Evolutionary conservation across 2,888 invertebrate genomes (phyloP), one percentile per base, ranked within the genome.

Genomic region (Cosmia pyralina): DNA sequence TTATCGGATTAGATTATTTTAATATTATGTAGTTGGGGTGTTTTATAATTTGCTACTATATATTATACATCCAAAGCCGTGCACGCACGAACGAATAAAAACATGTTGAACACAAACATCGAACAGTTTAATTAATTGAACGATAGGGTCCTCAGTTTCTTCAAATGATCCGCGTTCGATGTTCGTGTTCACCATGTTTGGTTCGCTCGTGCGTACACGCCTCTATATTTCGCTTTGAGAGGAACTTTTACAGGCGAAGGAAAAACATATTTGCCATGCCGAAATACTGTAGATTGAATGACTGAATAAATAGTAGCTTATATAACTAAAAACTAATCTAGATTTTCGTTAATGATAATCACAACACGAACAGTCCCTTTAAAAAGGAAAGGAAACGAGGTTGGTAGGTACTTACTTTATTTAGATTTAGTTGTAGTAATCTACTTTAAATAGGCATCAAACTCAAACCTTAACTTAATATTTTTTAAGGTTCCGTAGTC

Each of bases 291-390:
- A 11, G 46, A 19, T 15, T 8, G 8, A n/a, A 10, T n/a, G n/a
- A 57, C 57, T 7, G 7, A 41, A 57, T 48, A n/a, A 41, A 57
- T 48, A n/a, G 6, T 11, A 53, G 2, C n/a, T 4, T 44, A 44
- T 15, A 22, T 11, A 46, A 46, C 28, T 28, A 60, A 60, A 28
- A 62, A n/a, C 46, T 50, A 57, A 73, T 55, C 55, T 73, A 73
- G 63, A 73, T 73, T 73, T 48, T n/a, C 7, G 11, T 41, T 34
- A 8, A 48, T 22, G 73, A 73, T 73, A 38, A 50, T 6, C 19
- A 34, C 2, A 44, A 22, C 57, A 58, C 50, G 74, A 74, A 58
- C 15, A 2, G 17, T 13, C 15, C 15, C 19, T 48, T 41, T 17
- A 10, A 50, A 34, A 41, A 41, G 34, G 44, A 41, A 60, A n/a